A percentile compares a stretch with the other conserved stretches of the same genome.
Conservation (phyloP, 1,140 invertebrate species). For the Dinoponera quadriceps region DNA sequence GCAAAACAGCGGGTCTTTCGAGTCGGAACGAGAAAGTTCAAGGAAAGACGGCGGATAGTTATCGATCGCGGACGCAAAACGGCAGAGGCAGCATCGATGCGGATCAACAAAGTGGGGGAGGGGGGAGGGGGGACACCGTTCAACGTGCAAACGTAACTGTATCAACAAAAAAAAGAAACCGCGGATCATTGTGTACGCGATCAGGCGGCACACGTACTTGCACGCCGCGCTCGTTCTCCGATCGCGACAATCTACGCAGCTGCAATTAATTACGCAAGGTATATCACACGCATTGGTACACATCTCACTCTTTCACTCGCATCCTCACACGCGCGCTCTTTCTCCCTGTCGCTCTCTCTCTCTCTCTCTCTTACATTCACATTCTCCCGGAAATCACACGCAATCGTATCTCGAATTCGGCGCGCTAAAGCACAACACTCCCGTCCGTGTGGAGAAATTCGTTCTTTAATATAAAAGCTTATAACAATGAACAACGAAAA, state of each 20-base stretch:
- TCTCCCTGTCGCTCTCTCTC: not conserved
- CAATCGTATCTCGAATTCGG: conserved; percentile 52
- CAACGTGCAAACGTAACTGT: conserved; percentile 47
- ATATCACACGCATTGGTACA: conserved; percentile 24
- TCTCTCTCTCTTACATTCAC: not conserved
- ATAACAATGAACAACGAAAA: conserved; percentile 58
- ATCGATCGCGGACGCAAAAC: conserved; percentile 1
- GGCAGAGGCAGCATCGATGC: conserved; percentile 29
- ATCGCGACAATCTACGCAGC: conserved; percentile 57
- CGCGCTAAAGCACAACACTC: conserved; percentile 50
- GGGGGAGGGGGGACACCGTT: conserved; percentile 4
- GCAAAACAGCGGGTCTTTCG: no score
- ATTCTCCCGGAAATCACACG: conserved; percentile 14
- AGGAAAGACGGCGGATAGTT: not conserved
- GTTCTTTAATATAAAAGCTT: conserved; percentile 57
- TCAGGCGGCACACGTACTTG: conserved; percentile 2
- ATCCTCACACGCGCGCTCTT: no score
- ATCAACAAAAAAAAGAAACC: conserved; percentile 43
- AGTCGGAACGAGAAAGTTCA: no score
- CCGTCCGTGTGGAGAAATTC: conserved; percentile 42
- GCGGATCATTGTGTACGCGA: conserved; percentile 24
- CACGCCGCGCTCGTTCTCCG: not conserved
- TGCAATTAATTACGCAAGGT: conserved; percentile 54
- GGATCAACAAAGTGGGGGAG: conserved; percentile 22
- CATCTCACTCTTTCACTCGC: not conserved